These are phyloP conservation scores for Anisognathus igniventris DNA, from an alignment of 2,797 vertebrate species.

Conservation along the genomic window DNA sequence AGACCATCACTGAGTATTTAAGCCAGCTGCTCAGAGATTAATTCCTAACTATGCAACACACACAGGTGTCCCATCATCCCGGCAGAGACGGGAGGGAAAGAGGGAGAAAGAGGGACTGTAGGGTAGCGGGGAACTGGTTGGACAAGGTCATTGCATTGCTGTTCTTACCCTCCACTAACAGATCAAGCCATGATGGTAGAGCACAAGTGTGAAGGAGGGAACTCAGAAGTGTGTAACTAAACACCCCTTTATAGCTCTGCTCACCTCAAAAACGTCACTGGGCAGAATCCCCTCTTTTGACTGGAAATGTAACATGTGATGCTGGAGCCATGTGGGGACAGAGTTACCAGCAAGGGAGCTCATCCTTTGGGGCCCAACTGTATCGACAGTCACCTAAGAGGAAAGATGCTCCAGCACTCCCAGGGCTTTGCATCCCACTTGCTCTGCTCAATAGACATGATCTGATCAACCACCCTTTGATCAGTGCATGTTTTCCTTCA, in stretches of 20 bases:
- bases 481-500: neutral
- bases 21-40: neutral
- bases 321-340: neutral
- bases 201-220: fast-evolving
- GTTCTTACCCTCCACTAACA: neutral
- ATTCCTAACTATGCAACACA: neutral
- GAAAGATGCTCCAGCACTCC: neutral
- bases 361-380: neutral
- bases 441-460: neutral
- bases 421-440: neutral
- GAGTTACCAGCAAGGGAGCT: conserved; percentile 5
- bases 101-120: no score
- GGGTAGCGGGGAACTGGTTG: neutral
- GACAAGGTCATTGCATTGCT: neutral
- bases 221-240: neutral
- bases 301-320: neutral
- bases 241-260: neutral
- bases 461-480: neutral
- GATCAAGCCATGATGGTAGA: neutral
- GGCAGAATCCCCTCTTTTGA: neutral
- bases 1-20: neutral
- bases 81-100: no score
- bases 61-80: fast-evolving
- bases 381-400: neutral
- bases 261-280: neutral